Evolutionary conservation across 2,797 vertebrate species (phyloP).

Genomic region (Anguilla marmorata): DNA sequence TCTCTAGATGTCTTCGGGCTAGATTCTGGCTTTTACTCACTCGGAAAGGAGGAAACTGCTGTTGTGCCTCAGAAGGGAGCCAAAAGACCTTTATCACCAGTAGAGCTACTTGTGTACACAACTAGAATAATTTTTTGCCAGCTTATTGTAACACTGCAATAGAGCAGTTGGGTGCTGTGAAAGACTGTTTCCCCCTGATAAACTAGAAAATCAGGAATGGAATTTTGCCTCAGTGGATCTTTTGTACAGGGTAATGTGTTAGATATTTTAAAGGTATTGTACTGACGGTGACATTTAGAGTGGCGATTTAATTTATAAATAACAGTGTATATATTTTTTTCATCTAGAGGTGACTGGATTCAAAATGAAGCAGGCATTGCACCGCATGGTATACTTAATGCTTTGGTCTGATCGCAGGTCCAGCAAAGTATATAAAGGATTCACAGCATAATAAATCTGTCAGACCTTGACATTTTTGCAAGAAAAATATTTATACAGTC

Average conservation of each 20-base stretch:
- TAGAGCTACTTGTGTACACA: constrained; percentile 7
- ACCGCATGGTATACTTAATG: constrained; percentile 24
- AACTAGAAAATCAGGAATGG: constrained; percentile 5
- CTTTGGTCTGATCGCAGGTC: constrained; percentile 28
- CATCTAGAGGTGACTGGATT: background rate
- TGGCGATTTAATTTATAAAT: background rate
- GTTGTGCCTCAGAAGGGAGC: background rate
- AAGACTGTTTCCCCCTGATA: background rate
- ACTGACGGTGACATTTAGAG: background rate
- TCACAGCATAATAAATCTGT: constrained; percentile 44
- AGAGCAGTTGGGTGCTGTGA: background rate
- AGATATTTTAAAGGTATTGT: background rate
- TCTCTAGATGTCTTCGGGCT: no score
- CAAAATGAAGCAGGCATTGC: background rate
- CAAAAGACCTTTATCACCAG: constrained; percentile 4
- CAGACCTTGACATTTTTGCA: constrained; percentile 38
- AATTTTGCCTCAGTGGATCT: background rate
- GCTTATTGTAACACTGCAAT: constrained; percentile 6
- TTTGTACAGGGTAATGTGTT: background rate
- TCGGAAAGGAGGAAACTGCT: background rate
- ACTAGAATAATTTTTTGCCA: background rate
- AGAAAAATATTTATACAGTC: constrained; percentile 42
- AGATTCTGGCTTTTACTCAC: no score
- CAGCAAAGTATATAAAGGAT: constrained; percentile 42
- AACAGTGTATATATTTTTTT: background rate